Percentiles rank a stretch among this genome's conserved stretches.
These are phyloP conservation scores for Climacteris rufus DNA, from an alignment of 2,113 vertebrate genomes.

Conservation along the genomic window DNA sequence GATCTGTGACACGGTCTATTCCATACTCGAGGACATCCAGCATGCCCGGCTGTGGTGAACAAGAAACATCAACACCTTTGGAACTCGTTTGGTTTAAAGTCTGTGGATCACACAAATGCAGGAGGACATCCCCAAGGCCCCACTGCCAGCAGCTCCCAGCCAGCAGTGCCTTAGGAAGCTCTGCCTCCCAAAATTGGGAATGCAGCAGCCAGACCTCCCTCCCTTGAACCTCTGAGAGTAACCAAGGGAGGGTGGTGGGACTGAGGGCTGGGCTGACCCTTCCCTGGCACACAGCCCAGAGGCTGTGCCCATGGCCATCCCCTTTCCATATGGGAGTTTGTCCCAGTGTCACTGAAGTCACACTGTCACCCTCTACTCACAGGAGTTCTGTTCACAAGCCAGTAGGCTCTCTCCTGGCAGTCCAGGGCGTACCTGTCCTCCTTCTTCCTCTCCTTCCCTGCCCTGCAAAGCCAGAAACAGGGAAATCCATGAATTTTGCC, in stretches of 20 bases:
- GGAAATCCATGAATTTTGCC: not conserved
- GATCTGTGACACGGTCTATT: conserved; percentile 82
- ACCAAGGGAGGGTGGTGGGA: not conserved
- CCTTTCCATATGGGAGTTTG: accelerated
- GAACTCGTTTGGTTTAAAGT: not conserved
- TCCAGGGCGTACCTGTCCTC: conserved; percentile 90
- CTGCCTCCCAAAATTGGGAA: not conserved
- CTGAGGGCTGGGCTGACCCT: not conserved
- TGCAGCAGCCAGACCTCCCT: not conserved
- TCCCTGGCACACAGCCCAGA: not conserved
- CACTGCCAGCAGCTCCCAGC: not conserved
- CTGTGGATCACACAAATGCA: not conserved
- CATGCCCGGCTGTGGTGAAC: conserved; percentile 81
- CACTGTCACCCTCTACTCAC: conserved; percentile 69
- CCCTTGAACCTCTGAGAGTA: not conserved
- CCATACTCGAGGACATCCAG: conserved; percentile 87
- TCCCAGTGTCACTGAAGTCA: not conserved
- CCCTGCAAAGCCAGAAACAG: conserved; percentile 72
- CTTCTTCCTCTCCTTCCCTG: conserved; percentile 93
- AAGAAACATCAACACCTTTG: not conserved
- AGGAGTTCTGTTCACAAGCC: conserved; percentile 91
- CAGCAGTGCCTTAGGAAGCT: not conserved
- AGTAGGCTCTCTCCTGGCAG: conserved; percentile 96
- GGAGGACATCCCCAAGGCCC: not conserved
- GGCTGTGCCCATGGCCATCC: not conserved